Evolutionary conservation across 2,888 invertebrate genomes (phyloP).

Genomic region (Drosophila paranaensis): DNA sequence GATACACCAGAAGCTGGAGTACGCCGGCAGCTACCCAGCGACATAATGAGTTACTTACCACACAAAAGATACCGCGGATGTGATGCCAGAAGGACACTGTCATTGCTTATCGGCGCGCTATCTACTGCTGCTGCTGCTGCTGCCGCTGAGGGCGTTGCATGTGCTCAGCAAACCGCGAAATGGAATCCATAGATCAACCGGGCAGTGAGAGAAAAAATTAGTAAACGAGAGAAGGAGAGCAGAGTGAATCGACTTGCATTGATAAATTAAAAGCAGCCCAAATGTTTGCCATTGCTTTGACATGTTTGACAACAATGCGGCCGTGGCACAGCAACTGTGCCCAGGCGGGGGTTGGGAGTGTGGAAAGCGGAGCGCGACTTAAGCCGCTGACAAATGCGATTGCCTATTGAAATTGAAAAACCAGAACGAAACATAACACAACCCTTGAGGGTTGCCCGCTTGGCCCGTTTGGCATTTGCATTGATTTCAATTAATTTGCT

Average conservation of each 20-base stretch:
- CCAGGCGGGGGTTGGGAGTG: constrained; percentile 4
- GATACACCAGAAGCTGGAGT: constrained; percentile 16
- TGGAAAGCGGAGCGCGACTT: constrained; percentile 50
- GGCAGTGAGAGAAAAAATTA: constrained; percentile 13
- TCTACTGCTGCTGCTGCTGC: constrained; percentile 28
- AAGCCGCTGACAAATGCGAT: constrained; percentile 81
- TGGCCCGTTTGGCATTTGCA: constrained; percentile 64
- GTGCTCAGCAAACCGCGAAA: constrained; percentile 78
- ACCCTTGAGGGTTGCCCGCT: constrained; percentile 56
- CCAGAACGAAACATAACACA: constrained; percentile 51
- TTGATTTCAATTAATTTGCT: constrained; percentile 81
- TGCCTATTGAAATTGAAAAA: constrained; percentile 74
- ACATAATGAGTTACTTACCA: constrained; percentile 60
- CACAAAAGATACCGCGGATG: constrained; percentile 42
- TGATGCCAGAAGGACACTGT: constrained; percentile 42
- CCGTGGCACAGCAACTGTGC: neutral
- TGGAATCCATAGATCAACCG: constrained; percentile 75
- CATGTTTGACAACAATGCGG: constrained; percentile 82
- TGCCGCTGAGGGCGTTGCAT: constrained; percentile 39
- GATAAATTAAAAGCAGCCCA: constrained; percentile 80
- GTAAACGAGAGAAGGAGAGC: constrained; percentile 5
- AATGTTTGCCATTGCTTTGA: constrained; percentile 80
- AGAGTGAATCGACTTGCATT: constrained; percentile 63
- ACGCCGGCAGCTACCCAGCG: constrained; percentile 4
- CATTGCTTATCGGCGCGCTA: constrained; percentile 65